These are phyloP conservation scores for Enteromius trimaculatus DNA, from an alignment of 2,797 vertebrate genomes.

Conservation along the genomic window DNA sequence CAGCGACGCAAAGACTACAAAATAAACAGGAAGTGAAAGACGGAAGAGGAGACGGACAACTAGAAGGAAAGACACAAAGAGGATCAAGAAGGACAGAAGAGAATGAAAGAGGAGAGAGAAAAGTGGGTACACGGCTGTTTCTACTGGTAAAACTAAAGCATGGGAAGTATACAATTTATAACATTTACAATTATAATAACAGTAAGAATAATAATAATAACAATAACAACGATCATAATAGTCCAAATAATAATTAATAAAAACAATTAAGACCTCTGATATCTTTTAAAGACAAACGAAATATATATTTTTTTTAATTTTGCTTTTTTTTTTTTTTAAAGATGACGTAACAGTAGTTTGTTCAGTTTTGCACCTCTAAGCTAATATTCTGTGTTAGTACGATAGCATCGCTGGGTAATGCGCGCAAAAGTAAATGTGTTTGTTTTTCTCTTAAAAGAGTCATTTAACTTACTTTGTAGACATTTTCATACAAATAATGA, in stretches of 20 bases:
- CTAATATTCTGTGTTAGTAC: constrained; percentile 87
- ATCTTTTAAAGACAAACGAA: constrained; percentile 80
- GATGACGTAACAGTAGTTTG: constrained; percentile 84
- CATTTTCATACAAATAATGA: constrained; percentile 84
- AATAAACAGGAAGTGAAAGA: constrained; percentile 69
- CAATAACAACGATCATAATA: constrained; percentile 82
- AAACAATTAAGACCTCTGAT: constrained; percentile 80
- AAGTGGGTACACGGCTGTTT: constrained; percentile 70
- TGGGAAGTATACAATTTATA: constrained; percentile 81
- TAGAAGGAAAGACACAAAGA: constrained; percentile 47
- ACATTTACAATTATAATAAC: constrained; percentile 81
- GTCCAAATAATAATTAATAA: constrained; percentile 81
- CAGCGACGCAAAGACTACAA: constrained; percentile 81
- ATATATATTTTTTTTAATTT: constrained; percentile 69
- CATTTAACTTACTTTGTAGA: constrained; percentile 79
- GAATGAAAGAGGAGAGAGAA: constrained; percentile 69
- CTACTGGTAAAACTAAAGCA: constrained; percentile 71
- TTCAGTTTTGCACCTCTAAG: constrained; percentile 78
- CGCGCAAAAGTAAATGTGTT: constrained; percentile 76
- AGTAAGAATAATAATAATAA: constrained; percentile 76
- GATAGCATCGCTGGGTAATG: constrained; percentile 78
- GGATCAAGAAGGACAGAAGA: constrained; percentile 70
- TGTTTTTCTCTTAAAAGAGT: constrained; percentile 74
- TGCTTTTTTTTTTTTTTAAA: constrained; percentile 73
- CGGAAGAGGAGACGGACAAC: constrained; percentile 61